These are phyloP conservation scores for Brachyhypopomus occidentalis DNA, from an alignment of 2,113 vertebrate species.

Conservation along the genomic window DNA sequence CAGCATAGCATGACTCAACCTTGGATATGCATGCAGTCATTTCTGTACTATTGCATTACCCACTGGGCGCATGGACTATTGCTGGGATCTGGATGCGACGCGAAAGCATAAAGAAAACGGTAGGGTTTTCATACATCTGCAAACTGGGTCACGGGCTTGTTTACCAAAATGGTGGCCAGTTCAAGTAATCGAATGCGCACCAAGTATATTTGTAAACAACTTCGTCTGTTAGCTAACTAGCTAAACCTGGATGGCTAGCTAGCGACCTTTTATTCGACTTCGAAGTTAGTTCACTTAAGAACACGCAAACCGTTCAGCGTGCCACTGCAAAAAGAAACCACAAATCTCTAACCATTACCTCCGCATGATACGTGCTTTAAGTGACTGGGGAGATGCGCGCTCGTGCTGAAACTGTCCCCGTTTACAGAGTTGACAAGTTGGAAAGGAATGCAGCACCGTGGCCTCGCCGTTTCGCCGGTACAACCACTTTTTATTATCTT, in stretches of 20 bases:
- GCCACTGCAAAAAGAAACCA: neutral
- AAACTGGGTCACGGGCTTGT: constrained; percentile 19
- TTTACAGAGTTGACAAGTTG: constrained; percentile 59
- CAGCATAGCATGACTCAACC: constrained; percentile 78
- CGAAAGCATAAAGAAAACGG: constrained; percentile 49
- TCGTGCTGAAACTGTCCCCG: neutral
- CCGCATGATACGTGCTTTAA: neutral
- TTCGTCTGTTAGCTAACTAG: neutral
- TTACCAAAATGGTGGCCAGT: constrained; percentile 38
- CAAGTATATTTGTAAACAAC: constrained; percentile 15
- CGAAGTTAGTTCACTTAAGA: no score
- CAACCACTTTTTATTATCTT: constrained; percentile 28
- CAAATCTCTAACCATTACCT: no score
- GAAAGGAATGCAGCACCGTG: constrained; percentile 1
- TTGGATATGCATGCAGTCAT: constrained; percentile 76
- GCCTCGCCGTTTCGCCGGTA: neutral
- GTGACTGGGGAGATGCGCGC: neutral
- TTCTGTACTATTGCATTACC: constrained; percentile 53
- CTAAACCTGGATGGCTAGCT: neutral
- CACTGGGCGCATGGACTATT: constrained; percentile 57
- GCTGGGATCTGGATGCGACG: constrained; percentile 46
- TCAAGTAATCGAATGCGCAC: neutral
- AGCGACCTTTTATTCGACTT: no score
- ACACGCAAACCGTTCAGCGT: neutral
- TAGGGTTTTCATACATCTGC: constrained; percentile 54